Evolutionary conservation across 2,888 invertebrate species (phyloP).

Genomic region (Ceratothoa steindachneri): DNA sequence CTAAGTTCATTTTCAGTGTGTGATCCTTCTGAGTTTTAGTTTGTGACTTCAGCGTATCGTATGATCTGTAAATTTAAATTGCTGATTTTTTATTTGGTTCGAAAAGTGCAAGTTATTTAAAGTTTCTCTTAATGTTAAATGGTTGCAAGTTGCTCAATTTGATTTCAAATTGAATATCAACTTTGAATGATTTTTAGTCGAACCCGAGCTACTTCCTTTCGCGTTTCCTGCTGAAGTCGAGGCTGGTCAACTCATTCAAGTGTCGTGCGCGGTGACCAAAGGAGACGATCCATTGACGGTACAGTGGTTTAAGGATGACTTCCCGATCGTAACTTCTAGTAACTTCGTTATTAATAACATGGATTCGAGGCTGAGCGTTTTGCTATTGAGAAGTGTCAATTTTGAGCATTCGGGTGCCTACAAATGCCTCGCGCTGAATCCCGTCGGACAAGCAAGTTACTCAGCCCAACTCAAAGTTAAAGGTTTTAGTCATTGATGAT

Average conservation of each 20-base stretch:
- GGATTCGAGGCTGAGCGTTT: constrained; percentile 29
- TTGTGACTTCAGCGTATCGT: background rate
- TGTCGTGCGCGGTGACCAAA: constrained; percentile 39
- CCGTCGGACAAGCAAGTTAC: constrained; percentile 34
- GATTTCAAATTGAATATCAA: background rate
- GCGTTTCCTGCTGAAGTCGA: constrained; percentile 34
- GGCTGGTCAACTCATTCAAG: constrained; percentile 37
- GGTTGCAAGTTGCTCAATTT: no score
- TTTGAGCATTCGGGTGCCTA: constrained; percentile 35
- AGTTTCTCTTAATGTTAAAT: no score
- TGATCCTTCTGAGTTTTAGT: background rate
- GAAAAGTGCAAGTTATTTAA: no score
- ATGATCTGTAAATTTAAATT: no score
- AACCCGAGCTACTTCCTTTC: constrained; percentile 38
- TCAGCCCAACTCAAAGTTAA: constrained; percentile 30
- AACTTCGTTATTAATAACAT: constrained; percentile 38
- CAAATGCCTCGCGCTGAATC: constrained; percentile 36
- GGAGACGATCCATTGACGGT: constrained; percentile 35
- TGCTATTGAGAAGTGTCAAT: constrained; percentile 29
- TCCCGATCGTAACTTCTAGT: constrained; percentile 26
- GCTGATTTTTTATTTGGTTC: no score
- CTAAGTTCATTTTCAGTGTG: background rate
- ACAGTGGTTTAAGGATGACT: constrained; percentile 39
- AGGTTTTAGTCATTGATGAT: constrained; percentile 24
- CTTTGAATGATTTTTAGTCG: constrained; percentile 17